A percentile compares a stretch with the other conserved stretches of the same genome.
Conservation (phyloP, 2,888 invertebrate species). For the Drosophila demipolita region DNA sequence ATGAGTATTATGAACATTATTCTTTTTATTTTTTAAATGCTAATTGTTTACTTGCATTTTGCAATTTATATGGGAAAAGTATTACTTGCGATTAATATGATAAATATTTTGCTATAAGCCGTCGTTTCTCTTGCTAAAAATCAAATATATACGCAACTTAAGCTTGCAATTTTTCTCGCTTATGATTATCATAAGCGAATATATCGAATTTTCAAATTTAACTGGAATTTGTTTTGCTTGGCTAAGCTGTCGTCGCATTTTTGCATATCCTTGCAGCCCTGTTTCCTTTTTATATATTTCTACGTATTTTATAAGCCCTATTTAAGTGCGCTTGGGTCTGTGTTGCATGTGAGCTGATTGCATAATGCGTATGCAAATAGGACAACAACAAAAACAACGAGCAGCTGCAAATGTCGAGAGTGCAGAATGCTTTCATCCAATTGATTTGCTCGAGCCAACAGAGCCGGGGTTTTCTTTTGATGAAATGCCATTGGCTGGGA, state of each 20-base stretch:
- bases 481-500: conserved; percentile 30
- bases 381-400: conserved; percentile 42
- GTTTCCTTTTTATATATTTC: conserved; percentile 7
- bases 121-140: background rate
- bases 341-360: conserved; percentile 43
- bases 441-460: conserved; percentile 51
- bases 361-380: conserved; percentile 60
- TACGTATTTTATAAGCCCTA: conserved; percentile 34
- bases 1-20: background rate
- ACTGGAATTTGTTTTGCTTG: conserved; percentile 30
- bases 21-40: background rate
- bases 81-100: background rate
- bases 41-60: background rate
- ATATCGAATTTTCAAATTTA: conserved; percentile 37
- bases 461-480: conserved; percentile 32
- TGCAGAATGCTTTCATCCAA: conserved; percentile 44
- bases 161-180: conserved; percentile 8
- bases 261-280: conserved; percentile 49
- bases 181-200: conserved; percentile 20
- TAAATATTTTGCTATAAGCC: background rate
- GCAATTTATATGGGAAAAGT: background rate
- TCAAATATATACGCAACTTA: background rate
- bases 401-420: conserved; percentile 60
- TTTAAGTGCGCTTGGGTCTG: conserved; percentile 14
- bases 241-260: conserved; percentile 25